phyloP scores from a whole-genome alignment of 2,113 vertebrate species.

The Ochotona curzoniae region DNA sequence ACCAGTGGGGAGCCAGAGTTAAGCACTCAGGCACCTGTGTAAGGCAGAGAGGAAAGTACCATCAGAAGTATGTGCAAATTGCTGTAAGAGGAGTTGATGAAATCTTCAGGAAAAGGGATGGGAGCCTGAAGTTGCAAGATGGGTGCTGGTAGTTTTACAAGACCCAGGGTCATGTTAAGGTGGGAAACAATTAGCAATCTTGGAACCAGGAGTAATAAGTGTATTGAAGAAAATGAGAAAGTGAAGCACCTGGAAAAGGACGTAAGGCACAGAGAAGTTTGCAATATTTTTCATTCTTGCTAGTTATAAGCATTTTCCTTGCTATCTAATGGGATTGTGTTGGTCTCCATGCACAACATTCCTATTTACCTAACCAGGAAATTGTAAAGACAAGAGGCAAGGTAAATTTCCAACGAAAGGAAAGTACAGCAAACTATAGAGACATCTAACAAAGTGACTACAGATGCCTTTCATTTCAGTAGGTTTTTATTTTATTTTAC shows the following conservation, averaged over 20 bases:
- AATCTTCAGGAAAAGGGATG: not conserved
- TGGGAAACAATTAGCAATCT: not conserved
- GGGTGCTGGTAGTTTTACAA: not conserved
- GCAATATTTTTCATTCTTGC: not conserved
- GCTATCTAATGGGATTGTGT: not conserved
- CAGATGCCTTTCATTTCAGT: not conserved
- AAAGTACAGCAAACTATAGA: not conserved
- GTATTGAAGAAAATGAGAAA: not conserved
- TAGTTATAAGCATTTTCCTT: constrained; percentile 9
- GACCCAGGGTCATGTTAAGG: not conserved
- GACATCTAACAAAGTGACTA: not conserved
- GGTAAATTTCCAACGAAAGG: not conserved
- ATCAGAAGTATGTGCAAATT: not conserved
- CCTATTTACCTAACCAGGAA: not conserved
- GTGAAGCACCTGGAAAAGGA: not conserved
- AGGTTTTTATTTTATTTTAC: no score
- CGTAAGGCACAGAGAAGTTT: not conserved
- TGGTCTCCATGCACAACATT: not conserved
- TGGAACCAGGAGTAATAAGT: no score
- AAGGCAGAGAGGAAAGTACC: not conserved
- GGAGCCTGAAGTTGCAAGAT: not conserved
- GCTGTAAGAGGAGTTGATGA: not conserved
- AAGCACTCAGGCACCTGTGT: not conserved
- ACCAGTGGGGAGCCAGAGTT: not conserved
- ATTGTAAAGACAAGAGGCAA: not conserved